These are phyloP conservation scores for Musca vetustissima DNA, from an alignment of 1,140 invertebrate species.

Conservation along the genomic window DNA sequence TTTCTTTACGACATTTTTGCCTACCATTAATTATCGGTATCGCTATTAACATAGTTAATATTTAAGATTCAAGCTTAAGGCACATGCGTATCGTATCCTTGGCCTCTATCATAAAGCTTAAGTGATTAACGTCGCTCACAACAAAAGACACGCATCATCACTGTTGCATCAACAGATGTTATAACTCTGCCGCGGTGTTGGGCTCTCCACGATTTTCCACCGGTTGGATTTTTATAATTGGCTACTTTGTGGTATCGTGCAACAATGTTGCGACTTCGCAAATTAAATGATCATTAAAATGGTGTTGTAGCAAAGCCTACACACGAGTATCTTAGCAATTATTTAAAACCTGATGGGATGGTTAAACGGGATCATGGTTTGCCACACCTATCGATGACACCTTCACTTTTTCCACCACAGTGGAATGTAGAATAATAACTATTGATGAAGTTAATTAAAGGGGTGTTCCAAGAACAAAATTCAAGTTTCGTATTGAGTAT, in stretches of 20 bases:
- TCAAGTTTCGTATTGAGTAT: too few relatives aligned
- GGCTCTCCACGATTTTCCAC: too few relatives aligned
- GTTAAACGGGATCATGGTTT: conserved; percentile 1
- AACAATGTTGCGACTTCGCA: conserved; percentile 1
- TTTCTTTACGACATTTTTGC: too few relatives aligned
- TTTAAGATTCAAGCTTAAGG: too few relatives aligned
- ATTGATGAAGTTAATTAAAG: too few relatives aligned
- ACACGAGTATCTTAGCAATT: background rate
- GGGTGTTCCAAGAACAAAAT: too few relatives aligned
- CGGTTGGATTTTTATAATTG: background rate
- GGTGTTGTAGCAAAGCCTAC: background rate
- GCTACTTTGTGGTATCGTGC: background rate
- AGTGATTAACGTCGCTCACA: too few relatives aligned
- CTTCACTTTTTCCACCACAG: background rate
- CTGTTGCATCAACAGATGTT: background rate
- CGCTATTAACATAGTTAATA: too few relatives aligned
- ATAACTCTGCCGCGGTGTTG: background rate
- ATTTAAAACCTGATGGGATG: background rate
- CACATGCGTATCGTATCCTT: too few relatives aligned
- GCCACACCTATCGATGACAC: background rate
- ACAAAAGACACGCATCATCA: background rate
- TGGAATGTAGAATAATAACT: too few relatives aligned
- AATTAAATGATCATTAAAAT: conserved; percentile 10
- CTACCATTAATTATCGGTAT: too few relatives aligned
- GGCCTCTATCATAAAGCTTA: too few relatives aligned